Conservation (phyloP, 2,888 invertebrate genomes). For the Scaptomyza parva region DNA sequence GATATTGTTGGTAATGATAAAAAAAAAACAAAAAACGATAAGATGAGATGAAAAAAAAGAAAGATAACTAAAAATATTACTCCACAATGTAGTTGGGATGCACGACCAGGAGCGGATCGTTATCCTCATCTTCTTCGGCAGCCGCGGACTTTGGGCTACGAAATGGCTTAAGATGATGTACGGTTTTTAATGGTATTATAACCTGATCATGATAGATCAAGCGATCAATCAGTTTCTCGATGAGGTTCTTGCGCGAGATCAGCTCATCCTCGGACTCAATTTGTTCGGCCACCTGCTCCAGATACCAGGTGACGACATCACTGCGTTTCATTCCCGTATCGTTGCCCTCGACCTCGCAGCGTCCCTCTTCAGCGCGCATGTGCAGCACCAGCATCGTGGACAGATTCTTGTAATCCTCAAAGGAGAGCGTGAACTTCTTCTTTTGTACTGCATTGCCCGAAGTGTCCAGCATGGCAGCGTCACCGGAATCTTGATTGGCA, state of each 20-base stretch:
- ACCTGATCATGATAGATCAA: constrained; percentile 90
- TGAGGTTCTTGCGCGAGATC: constrained; percentile 93
- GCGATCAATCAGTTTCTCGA: constrained; percentile 97
- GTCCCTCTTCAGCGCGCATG: constrained; percentile 93
- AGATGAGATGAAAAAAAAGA: constrained; percentile 25
- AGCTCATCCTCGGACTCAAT: constrained; percentile 97
- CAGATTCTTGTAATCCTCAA: constrained; percentile 96
- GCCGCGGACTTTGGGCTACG: constrained; percentile 40
- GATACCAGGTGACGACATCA: constrained; percentile 96
- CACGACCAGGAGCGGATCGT: constrained; percentile 93
- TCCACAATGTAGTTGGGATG: constrained; percentile 98
- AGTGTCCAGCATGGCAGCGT: constrained; percentile 34
- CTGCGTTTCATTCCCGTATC: constrained; percentile 90
- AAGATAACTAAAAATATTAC: constrained; percentile 53
- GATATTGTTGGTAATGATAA: not conserved
- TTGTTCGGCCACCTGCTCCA: constrained; percentile 93
- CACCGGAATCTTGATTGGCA: constrained; percentile 53
- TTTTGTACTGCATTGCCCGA: constrained; percentile 85
- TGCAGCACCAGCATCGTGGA: constrained; percentile 96
- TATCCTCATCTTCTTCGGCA: constrained; percentile 63
- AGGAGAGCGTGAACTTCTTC: constrained; percentile 92
- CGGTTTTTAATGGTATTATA: constrained; percentile 83
- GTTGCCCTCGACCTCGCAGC: constrained; percentile 88
- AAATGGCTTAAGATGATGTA: constrained; percentile 71
- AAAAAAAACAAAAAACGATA: constrained; percentile 28